Conservation (phyloP, 2,113 vertebrate species). For the Aegotheles bennettii region DNA sequence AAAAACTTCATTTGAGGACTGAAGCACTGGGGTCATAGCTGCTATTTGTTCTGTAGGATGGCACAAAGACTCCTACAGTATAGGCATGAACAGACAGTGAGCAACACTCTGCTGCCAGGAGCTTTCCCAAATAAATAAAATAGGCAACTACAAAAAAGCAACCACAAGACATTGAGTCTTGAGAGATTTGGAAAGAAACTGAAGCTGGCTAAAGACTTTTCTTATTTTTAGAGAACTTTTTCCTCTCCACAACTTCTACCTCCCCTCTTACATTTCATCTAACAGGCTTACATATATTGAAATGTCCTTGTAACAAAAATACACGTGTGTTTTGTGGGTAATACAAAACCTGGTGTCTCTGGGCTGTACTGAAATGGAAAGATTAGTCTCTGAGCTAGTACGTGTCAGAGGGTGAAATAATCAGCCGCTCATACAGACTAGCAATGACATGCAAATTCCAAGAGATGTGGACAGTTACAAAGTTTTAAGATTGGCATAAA, state of each 20-base stretch:
- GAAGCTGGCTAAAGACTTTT: neutral
- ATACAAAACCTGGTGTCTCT: fast-evolving
- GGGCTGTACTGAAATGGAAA: neutral
- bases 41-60: neutral
- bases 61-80: neutral
- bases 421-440: neutral
- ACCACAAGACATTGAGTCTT: neutral
- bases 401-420: neutral
- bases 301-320: neutral
- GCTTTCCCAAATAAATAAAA: neutral
- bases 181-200: neutral
- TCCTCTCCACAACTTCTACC: neutral
- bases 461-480: neutral
- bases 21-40: neutral
- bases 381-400: neutral
- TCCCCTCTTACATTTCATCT: neutral
- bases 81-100: neutral
- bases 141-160: neutral
- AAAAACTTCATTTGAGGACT: neutral
- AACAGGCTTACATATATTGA: fast-evolving
- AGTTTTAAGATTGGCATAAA: neutral
- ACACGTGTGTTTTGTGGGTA: fast-evolving
- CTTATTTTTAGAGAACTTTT: neutral
- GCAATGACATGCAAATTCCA: neutral
- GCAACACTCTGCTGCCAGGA: neutral